phyloP scores from a whole-genome alignment of 2,888 invertebrate species.

The Apotomis turbidana region DNA sequence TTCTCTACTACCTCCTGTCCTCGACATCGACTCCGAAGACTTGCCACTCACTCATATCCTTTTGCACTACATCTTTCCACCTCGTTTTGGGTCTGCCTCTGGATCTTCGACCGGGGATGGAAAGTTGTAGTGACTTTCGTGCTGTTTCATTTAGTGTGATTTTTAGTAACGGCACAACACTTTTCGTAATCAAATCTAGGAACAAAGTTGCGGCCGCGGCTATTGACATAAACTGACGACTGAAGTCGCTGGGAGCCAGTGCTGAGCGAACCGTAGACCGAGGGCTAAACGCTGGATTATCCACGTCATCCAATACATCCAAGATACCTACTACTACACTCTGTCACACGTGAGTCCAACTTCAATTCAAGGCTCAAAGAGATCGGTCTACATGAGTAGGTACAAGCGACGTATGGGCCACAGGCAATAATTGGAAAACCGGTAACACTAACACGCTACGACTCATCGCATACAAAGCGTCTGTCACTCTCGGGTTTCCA shows the following conservation, averaged over 20 bases:
- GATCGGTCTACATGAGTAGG: not conserved
- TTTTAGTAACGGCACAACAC: conserved; percentile 21
- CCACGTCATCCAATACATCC: too few relatives aligned
- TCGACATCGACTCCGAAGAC: too few relatives aligned
- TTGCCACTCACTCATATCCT: too few relatives aligned
- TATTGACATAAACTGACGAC: conserved; percentile 35
- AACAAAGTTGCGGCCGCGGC: conserved; percentile 33
- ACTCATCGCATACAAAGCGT: not conserved
- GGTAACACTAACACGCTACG: not conserved
- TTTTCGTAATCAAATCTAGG: conserved; percentile 33
- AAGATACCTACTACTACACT: too few relatives aligned
- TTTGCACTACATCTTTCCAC: too few relatives aligned
- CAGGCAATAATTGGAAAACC: conserved; percentile 20
- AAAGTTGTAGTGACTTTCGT: too few relatives aligned
- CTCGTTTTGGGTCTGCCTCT: too few relatives aligned
- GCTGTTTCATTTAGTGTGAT: conserved; percentile 5
- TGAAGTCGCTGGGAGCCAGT: conserved; percentile 20
- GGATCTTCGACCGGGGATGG: too few relatives aligned
- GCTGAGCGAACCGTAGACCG: not conserved
- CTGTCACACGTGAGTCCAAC: too few relatives aligned
- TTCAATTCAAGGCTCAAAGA: too few relatives aligned
- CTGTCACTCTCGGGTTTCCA: not conserved
- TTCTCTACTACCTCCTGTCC: too few relatives aligned
- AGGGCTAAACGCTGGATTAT: not conserved
- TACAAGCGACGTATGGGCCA: not conserved